A percentile compares a stretch with the other conserved stretches of the same genome.
Evolutionary conservation across 2,113 vertebrate genomes (phyloP).

Genomic region (Neofelis nebulosa): DNA sequence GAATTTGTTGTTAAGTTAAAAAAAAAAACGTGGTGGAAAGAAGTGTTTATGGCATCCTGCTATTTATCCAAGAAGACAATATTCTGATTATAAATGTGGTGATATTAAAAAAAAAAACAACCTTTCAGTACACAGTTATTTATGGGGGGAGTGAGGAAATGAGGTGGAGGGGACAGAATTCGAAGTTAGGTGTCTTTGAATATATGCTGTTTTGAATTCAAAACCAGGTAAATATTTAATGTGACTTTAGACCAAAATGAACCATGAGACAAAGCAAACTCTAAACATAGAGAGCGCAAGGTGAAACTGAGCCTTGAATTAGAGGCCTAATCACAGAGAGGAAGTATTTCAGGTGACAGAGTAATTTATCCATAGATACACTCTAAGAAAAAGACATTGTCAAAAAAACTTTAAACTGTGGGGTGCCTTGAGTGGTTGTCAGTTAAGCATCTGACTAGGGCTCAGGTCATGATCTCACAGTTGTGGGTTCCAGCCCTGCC

Average conservation of each 20-base stretch:
- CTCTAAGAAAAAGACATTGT: background rate
- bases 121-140: background rate
- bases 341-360: background rate
- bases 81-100: slow-evolving; percentile 48
- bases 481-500: too few species aligned
- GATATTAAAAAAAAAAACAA: background rate
- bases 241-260: background rate
- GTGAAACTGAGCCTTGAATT: background rate
- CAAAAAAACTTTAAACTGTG: background rate
- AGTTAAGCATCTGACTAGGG: too few species aligned
- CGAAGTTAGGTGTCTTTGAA: background rate
- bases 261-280: background rate
- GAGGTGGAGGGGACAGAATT: background rate
- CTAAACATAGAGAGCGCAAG: slow-evolving; percentile 32
- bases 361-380: background rate
- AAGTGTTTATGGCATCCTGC: background rate
- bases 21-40: background rate
- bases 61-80: background rate
- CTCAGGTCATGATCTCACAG: too few species aligned
- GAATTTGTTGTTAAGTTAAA: background rate
- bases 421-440: too few species aligned
- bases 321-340: background rate
- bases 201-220: slow-evolving; percentile 54
- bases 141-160: background rate
- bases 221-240: slow-evolving; percentile 22